phyloP scores from a whole-genome alignment of 2,888 invertebrate genomes.

The Pristionchus maxplancki region DNA sequence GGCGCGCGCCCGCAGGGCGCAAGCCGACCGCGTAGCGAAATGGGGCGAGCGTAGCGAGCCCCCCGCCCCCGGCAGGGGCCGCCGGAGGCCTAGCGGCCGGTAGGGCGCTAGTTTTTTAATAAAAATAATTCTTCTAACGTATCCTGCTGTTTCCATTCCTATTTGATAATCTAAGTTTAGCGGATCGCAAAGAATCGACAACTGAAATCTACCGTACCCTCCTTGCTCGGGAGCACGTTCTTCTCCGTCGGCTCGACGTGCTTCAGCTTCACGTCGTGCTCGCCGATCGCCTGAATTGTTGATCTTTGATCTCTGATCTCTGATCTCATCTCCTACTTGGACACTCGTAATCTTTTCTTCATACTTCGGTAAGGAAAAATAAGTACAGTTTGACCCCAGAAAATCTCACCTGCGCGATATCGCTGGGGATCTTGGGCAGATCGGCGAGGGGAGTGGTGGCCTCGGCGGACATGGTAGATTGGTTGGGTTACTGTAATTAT shows the following conservation, averaged over 20 bases:
- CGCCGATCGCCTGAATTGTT: conserved; percentile 54
- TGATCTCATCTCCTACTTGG: background rate
- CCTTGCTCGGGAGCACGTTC: conserved; percentile 67
- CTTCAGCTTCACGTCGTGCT: conserved; percentile 64
- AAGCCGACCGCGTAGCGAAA: too few species aligned
- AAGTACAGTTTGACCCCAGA: background rate
- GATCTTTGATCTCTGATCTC: conserved; percentile 34
- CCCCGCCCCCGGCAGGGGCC: too few species aligned
- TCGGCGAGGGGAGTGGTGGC: conserved; percentile 61
- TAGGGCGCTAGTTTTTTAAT: too few species aligned
- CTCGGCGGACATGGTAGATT: conserved; percentile 36
- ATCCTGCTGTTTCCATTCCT: too few species aligned
- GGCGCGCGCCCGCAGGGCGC: too few species aligned
- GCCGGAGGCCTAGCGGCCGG: too few species aligned
- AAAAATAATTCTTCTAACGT: too few species aligned
- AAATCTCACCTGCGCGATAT: conserved; percentile 54
- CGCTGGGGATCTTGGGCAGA: conserved; percentile 66
- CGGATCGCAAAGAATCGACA: too few species aligned
- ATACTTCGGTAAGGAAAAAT: too few species aligned
- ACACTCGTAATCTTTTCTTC: too few species aligned
- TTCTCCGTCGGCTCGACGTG: conserved; percentile 74
- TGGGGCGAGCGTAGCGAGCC: too few species aligned
- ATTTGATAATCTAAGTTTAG: too few species aligned
- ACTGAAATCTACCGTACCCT: conserved; percentile 58
- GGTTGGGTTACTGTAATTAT: background rate